Evolutionary conservation across 2,888 invertebrate genomes (phyloP), one percentile per base, ranked within the genome.

Genomic region (Agrotis segetum): DNA sequence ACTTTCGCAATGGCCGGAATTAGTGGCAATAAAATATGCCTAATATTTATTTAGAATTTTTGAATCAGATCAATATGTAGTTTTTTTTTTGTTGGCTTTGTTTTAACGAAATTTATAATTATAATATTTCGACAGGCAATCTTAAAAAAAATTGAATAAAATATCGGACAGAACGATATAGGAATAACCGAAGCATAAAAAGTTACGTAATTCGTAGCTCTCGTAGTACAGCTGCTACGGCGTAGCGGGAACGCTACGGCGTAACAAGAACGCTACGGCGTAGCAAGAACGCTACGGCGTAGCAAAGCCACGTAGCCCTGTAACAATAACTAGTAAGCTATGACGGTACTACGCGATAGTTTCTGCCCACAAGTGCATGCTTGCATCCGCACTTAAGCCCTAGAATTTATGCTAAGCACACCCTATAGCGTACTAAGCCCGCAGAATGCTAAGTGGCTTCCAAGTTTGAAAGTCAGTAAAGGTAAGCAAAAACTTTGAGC

Each of bases 351-450:
- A 60, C 49, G 29, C 21, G 16, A 60, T 63, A 67, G 53, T 44
- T 59, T 44, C 52, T 29, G 24, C n/a, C 74, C 55, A 55, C 62
- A 71, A 77, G 59, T 71, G 55, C 60, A 67, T 67, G 47, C 55
- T 71, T 71, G 47, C 60, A 50, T 40, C 40, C 29, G 21, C 55
- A 74, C 56, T 69, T 65, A 58, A 61, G 13, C 24, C 50, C 55
- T 24, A 44, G 55, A 67, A 72, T 77, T 24, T 72, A 67, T 72
- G 67, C 60, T 46, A 77, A 77, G 56, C 52, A 67, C 50, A 55
- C 40, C 50, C 44, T 67, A 24, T 53, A 71, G 13, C 11, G 63
- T 63, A 55, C 67, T 64, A 9, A 61, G 55, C 47, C 14, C 1
- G 29, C 63, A 67, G 64, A 77, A 72, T 67, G 19, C 21, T 65